These are phyloP conservation scores for Daubentonia madagascariensis DNA, from an alignment of 2,113 vertebrate genomes.

Conservation along the genomic window DNA sequence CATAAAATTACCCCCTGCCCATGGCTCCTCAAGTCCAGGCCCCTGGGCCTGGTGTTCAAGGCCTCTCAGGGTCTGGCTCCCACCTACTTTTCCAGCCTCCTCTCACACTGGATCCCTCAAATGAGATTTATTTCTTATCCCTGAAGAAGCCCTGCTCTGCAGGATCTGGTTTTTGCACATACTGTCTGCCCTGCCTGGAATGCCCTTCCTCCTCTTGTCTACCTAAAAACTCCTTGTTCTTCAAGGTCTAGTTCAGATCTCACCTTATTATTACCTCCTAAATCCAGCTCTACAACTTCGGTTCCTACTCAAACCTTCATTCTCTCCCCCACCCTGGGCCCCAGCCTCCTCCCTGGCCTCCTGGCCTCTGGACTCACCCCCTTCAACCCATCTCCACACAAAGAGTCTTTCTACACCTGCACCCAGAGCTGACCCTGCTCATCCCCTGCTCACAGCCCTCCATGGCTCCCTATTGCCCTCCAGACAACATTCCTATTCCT, in stretches of 20 bases:
- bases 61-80: neutral
- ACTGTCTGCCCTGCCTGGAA: too few relatives aligned
- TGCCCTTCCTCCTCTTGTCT: neutral
- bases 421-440: neutral
- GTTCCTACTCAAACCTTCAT: neutral
- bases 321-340: neutral
- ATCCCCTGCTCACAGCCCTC: neutral
- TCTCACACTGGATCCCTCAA: neutral
- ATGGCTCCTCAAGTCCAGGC: neutral
- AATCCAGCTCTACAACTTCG: neutral
- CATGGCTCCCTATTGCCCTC: neutral
- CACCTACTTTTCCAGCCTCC: neutral
- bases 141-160: neutral
- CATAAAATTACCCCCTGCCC: neutral
- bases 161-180: neutral
- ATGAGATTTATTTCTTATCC: neutral
- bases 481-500: neutral
- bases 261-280: neutral
- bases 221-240: neutral
- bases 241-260: neutral
- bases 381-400: neutral
- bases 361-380: neutral
- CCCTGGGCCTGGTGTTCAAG: too few relatives aligned
- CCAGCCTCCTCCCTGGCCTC: neutral
- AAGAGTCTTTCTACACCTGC: neutral